phyloP scores from a whole-genome alignment of 1,140 invertebrate genomes.

The Chrysomallon squamiferum region DNA sequence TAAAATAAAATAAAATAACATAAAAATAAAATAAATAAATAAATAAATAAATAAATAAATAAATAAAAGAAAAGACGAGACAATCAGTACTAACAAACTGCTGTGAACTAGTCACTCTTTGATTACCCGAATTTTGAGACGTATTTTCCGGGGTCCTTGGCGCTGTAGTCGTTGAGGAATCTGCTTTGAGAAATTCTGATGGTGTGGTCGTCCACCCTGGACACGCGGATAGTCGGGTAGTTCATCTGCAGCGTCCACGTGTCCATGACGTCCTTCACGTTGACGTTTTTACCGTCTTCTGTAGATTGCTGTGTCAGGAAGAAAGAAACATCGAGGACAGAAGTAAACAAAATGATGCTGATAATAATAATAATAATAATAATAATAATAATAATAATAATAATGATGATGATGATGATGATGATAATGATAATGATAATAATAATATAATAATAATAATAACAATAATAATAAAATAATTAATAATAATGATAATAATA shows the following conservation, averaged over 20 bases:
- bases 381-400: neutral
- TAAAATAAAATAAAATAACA: no score
- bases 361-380: neutral
- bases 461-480: neutral
- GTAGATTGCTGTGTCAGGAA: slow-evolving; percentile 2
- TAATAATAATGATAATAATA: neutral
- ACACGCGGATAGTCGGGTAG: slow-evolving; percentile 82
- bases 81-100: no score
- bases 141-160: slow-evolving; percentile 37
- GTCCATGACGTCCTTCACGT: slow-evolving; percentile 79
- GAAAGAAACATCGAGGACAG: neutral
- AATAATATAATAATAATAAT: neutral
- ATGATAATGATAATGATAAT: neutral
- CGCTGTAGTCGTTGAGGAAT: slow-evolving; percentile 37
- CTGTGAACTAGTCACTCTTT: no score
- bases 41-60: no score
- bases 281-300: slow-evolving; percentile 7
- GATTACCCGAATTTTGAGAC: slow-evolving; percentile 35
- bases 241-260: slow-evolving; percentile 91
- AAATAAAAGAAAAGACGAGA: no score
- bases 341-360: neutral
- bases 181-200: slow-evolving; percentile 31
- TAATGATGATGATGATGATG: neutral
- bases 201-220: slow-evolving; percentile 5
- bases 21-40: no score